Evolutionary conservation across 2,888 invertebrate genomes (phyloP), one percentile per base, ranked within the genome.

Genomic region (Tetranychus piercei): DNA sequence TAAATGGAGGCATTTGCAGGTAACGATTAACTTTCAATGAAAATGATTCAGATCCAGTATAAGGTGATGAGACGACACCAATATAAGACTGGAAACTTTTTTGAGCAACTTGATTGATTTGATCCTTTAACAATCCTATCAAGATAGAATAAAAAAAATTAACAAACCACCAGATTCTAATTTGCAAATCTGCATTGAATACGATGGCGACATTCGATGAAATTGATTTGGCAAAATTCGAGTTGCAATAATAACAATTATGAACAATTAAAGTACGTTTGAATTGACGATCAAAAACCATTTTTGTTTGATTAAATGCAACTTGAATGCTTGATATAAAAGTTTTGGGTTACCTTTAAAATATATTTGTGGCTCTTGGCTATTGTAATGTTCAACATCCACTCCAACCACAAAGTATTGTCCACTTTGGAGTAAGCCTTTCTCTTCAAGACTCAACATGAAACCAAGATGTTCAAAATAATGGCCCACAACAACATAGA

Each of bases 331-430:
- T 34, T 4, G 34, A 34, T 5, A 34, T 34, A 34, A 34, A 55
- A 2, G 15, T 55, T 15, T 15, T 55, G 8, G 1, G 64, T 76
- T 75, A 82, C 83, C 92, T 73, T 88, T 85, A 43, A 94, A 85
- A 83, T 94, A 94, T 78, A 89, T 88, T 72, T 87, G 86, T 0
- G 94, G 91, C 76, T 88, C 87, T 34, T 87, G 78, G n/a, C 78
- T 78, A 80, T 92, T 90, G 83, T 93, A 94, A 80, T 92, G 90
- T 79, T 92, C 91, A 18, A 92, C 88, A 80, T 92, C 91, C 7
- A 94, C 90, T 6, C 94, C 94, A 34, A 94, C 89, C 1, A 92
- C 94, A 81, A 92, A 93, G 81, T 94, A 95, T 81, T 94, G 91
- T n/a, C 94, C 89, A 80, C 88, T 88, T 79, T 90, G 88, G 77